Conservation (phyloP, 2,113 vertebrate species). For the Ictalurus furcatus region DNA sequence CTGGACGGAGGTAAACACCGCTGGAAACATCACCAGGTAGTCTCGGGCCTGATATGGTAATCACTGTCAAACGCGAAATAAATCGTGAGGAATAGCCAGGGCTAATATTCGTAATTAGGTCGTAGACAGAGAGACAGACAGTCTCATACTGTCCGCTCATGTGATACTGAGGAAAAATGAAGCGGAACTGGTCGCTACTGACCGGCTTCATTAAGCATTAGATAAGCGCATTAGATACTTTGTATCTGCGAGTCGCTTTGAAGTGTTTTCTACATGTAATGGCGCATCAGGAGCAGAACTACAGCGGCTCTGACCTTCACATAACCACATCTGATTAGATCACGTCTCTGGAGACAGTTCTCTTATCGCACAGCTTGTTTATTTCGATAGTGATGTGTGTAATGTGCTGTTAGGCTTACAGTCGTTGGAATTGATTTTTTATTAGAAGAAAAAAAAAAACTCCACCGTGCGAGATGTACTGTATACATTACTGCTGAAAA, state of each 20-base stretch:
- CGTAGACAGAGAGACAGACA: background rate
- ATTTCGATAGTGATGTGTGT: background rate
- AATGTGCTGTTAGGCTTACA: background rate
- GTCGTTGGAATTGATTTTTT: background rate
- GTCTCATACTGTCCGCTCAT: background rate
- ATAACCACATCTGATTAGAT: background rate
- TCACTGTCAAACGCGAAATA: background rate
- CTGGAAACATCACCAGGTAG: conserved; percentile 11
- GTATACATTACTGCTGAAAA: background rate
- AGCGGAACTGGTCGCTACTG: background rate
- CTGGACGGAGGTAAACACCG: background rate
- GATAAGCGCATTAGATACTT: background rate
- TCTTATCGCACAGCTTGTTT: background rate
- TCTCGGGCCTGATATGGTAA: background rate
- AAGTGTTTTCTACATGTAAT: background rate
- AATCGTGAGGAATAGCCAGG: background rate
- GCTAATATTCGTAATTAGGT: background rate
- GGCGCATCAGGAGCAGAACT: background rate
- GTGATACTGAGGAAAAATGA: background rate
- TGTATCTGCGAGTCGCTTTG: background rate
- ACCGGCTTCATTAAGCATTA: background rate
- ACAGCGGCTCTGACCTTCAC: conserved; percentile 14
- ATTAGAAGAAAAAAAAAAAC: too few relatives aligned
- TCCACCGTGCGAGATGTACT: background rate
- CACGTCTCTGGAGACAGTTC: background rate